A percentile compares a stretch with the other conserved stretches of the same genome.
Evolutionary conservation across 2,797 vertebrate species (phyloP).

Genomic region (Poeciliopsis paucimaculata): DNA sequence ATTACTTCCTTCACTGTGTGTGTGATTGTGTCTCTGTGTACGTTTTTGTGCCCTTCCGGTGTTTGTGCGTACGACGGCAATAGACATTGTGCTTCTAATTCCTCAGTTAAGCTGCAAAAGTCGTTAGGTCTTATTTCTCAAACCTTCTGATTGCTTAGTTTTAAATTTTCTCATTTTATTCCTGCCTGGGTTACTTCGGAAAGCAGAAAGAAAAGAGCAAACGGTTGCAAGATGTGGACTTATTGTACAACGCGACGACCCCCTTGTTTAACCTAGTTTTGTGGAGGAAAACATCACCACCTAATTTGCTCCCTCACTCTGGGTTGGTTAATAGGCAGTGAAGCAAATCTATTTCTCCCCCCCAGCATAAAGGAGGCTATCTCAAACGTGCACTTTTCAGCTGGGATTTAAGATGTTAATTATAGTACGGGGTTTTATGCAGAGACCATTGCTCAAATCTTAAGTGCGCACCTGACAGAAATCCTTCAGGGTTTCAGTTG

Average conservation of each 20-base stretch:
- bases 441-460: conserved; percentile 47
- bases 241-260: conserved; percentile 69
- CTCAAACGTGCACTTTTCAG: conserved; percentile 49
- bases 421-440: conserved; percentile 47
- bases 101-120: conserved; percentile 70
- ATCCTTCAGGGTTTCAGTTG: conserved; percentile 37
- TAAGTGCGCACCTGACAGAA: conserved; percentile 63
- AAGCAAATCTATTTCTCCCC: conserved; percentile 66
- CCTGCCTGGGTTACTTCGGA: conserved; percentile 63
- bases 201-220: conserved; percentile 74
- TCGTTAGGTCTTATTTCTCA: conserved; percentile 74
- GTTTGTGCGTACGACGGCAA: conserved; percentile 20
- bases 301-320: conserved; percentile 74
- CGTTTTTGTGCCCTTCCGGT: conserved; percentile 3
- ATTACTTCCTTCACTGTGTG: conserved; percentile 63
- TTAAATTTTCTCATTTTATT: conserved; percentile 55
- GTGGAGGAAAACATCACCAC: conserved; percentile 55
- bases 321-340: conserved; percentile 65
- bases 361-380: conserved; percentile 53
- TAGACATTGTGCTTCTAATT: conserved; percentile 51
- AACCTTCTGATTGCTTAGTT: conserved; percentile 57
- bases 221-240: conserved; percentile 72
- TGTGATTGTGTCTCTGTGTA: conserved; percentile 13
- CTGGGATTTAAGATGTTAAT: conserved; percentile 73
- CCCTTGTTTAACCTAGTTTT: conserved; percentile 77